Percentiles rank a stretch among this genome's conserved stretches.
These are phyloP conservation scores for Pseudochirops cupreus DNA, from an alignment of 2,797 vertebrate species.

Conservation along the genomic window DNA sequence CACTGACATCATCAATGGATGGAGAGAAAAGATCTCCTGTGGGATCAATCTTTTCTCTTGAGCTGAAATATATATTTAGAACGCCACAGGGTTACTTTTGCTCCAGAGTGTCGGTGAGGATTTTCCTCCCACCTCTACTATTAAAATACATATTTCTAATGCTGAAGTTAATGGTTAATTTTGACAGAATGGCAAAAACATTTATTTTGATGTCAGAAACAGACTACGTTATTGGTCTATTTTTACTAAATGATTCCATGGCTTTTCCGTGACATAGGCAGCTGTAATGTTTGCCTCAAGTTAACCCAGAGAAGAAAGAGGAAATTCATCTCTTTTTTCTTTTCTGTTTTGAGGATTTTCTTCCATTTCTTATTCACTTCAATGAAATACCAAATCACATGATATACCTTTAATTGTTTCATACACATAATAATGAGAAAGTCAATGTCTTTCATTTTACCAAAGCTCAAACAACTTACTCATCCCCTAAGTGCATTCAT, in stretches of 20 bases:
- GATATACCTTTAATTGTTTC: conserved; percentile 27
- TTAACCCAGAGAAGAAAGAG: conserved; percentile 49
- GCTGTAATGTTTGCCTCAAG: conserved; percentile 63
- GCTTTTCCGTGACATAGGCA: conserved; percentile 71
- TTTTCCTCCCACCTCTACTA: conserved; percentile 48
- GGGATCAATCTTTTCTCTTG: conserved; percentile 83
- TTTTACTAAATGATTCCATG: conserved; percentile 69
- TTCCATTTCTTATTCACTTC: conserved; percentile 37
- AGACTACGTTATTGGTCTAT: conserved; percentile 77
- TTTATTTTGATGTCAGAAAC: conserved; percentile 81
- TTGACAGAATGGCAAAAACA: conserved; percentile 74
- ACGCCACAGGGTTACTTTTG: conserved; percentile 34
- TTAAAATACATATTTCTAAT: conserved; percentile 79
- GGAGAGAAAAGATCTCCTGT: conserved; percentile 76
- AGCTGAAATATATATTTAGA: conserved; percentile 79
- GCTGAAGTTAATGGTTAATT: conserved; percentile 78
- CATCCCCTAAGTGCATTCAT: neutral
- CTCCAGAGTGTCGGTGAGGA: conserved; percentile 69
- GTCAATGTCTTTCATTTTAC: conserved; percentile 1
- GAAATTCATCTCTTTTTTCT: conserved; percentile 67
- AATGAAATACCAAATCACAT: conserved; percentile 38
- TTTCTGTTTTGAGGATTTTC: conserved; percentile 43
- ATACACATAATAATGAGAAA: neutral
- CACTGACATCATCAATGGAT: conserved; percentile 86
- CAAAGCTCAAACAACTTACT: conserved; percentile 1